A percentile compares a stretch with the other conserved stretches of the same genome.
phyloP scores from a whole-genome alignment of 2,888 invertebrate genomes.

The Beris morrisii region DNA sequence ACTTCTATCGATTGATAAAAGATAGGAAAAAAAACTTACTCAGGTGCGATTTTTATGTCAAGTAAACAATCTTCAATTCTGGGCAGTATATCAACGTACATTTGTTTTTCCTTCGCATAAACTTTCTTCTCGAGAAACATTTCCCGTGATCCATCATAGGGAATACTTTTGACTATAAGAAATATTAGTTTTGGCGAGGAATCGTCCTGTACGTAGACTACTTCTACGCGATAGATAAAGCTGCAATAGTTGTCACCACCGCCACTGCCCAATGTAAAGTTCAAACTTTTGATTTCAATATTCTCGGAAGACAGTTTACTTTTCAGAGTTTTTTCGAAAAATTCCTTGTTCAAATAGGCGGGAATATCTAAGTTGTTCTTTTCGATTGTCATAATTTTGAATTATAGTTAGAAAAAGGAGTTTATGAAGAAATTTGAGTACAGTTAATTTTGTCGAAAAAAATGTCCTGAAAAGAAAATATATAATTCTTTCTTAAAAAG shows the following conservation, averaged over 20 bases:
- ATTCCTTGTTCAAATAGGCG: constrained; percentile 41
- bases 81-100: constrained; percentile 56
- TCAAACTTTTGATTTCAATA: constrained; percentile 49
- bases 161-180: constrained; percentile 9
- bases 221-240: constrained; percentile 49
- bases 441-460: no score
- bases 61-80: constrained; percentile 55
- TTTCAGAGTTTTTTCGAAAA: constrained; percentile 51
- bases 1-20: no score
- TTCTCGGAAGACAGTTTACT: constrained; percentile 49
- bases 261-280: constrained; percentile 47
- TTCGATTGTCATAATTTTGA: neutral
- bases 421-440: no score
- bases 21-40: constrained; percentile 41
- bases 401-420: no score
- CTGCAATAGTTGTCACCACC: constrained; percentile 55
- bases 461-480: no score
- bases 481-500: no score
- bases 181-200: no score
- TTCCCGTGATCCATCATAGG: constrained; percentile 51
- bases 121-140: constrained; percentile 56
- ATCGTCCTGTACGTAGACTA: constrained; percentile 37
- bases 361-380: constrained; percentile 10
- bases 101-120: constrained; percentile 57
- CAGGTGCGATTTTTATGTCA: constrained; percentile 51